Percentiles rank a stretch among this genome's conserved stretches.
Evolutionary conservation across 2,888 invertebrate species (phyloP).

Genomic region (Nomada goodeniana): DNA sequence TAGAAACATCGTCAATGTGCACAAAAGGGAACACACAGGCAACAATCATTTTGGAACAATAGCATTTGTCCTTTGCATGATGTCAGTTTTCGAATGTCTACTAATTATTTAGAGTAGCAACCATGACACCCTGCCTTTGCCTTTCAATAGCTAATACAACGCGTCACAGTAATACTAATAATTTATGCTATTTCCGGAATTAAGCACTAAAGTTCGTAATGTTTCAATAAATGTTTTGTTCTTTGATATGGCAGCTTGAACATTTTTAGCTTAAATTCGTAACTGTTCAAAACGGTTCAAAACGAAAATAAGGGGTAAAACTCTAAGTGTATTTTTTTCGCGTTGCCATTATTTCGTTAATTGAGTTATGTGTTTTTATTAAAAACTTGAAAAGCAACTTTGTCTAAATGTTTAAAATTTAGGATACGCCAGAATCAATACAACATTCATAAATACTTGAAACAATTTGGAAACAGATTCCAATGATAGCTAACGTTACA

Average conservation of each 20-base stretch:
- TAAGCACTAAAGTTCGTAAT: neutral
- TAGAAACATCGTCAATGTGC: slow-evolving; percentile 64
- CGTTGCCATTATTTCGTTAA: too few species aligned
- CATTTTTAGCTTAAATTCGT: too few species aligned
- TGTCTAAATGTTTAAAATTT: too few species aligned
- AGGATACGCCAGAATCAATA: too few species aligned
- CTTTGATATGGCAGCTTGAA: too few species aligned
- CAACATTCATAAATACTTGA: too few species aligned
- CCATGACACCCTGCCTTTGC: slow-evolving; percentile 41
- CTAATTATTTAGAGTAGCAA: slow-evolving; percentile 62
- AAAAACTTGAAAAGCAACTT: too few species aligned
- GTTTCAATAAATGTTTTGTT: neutral
- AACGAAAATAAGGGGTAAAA: neutral
- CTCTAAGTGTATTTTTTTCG: too few species aligned
- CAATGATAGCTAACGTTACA: too few species aligned
- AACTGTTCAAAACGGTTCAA: too few species aligned
- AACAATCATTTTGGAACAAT: slow-evolving; percentile 79
- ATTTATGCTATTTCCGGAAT: neutral
- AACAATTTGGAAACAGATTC: too few species aligned
- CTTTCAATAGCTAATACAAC: neutral
- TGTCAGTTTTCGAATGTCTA: slow-evolving; percentile 53
- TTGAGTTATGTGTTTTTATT: too few species aligned
- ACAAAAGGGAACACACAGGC: slow-evolving; percentile 77
- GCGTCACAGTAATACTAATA: neutral
- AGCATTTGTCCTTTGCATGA: slow-evolving; percentile 71